Evolutionary conservation across 2,797 vertebrate genomes (phyloP).

Genomic region (Octomys mimax): DNA sequence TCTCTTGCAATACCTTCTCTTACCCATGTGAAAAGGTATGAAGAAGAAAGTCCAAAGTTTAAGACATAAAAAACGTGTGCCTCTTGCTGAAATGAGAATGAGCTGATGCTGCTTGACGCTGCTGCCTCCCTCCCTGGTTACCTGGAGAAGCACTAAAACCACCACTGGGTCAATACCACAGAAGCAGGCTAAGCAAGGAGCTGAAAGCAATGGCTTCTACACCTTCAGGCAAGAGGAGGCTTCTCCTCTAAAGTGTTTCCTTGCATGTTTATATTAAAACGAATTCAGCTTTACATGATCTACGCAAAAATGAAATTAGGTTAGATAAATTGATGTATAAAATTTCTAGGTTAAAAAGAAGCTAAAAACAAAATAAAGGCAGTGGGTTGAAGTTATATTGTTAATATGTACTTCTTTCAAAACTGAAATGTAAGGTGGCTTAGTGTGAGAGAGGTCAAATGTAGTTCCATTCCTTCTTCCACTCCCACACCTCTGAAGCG

Average conservation of each 20-base stretch:
- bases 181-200: neutral
- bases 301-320: conserved; percentile 51
- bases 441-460: neutral
- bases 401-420: neutral
- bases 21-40: neutral
- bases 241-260: neutral
- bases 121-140: too few species aligned
- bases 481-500: neutral
- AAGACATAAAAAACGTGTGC: neutral
- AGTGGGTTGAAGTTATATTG: neutral
- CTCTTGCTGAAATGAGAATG: neutral
- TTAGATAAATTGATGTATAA: neutral
- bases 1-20: neutral
- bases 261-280: conserved; percentile 40
- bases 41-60: neutral
- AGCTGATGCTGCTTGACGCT: neutral
- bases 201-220: neutral
- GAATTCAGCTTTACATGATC: conserved; percentile 24
- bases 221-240: neutral
- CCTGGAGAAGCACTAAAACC: neutral
- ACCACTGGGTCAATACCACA: neutral
- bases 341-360: conserved; percentile 14
- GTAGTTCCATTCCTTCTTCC: neutral
- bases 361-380: conserved; percentile 53
- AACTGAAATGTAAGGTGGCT: conserved; percentile 18